These are phyloP conservation scores for Alectura lathami DNA, from an alignment of 2,113 vertebrate species.

Conservation along the genomic window DNA sequence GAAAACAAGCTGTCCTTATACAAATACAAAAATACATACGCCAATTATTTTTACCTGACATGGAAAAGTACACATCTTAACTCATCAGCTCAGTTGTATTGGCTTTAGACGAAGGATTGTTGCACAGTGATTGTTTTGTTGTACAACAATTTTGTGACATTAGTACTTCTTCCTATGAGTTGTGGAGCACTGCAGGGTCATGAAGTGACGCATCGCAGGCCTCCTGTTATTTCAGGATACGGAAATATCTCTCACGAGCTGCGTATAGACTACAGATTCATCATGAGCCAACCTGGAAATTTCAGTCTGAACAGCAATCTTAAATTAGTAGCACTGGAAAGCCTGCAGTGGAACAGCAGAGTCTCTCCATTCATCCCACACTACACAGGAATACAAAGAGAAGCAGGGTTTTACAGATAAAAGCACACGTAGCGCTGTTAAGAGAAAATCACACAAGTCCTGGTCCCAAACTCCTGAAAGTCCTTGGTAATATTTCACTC, in stretches of 20 bases:
- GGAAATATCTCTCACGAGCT: neutral
- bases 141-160: neutral
- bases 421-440: neutral
- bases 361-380: neutral
- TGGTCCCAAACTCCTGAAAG: neutral
- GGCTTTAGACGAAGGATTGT: neutral
- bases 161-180: neutral
- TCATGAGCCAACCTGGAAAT: slow-evolving; percentile 40
- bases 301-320: slow-evolving; percentile 10
- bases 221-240: slow-evolving; percentile 34
- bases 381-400: neutral
- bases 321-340: slow-evolving; percentile 41
- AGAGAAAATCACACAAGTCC: neutral
- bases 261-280: neutral
- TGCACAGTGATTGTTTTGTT: neutral
- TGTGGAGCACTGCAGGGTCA: accelerated
- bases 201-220: neutral
- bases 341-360: neutral
- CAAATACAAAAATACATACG: neutral
- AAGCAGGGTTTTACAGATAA: slow-evolving; percentile 2
- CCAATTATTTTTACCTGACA: neutral
- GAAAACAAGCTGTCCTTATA: neutral
- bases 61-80: neutral
- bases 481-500: neutral
- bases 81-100: neutral